A percentile compares a stretch with the other conserved stretches of the same genome.
phyloP scores from a whole-genome alignment of 2,888 invertebrate genomes.

The Polia nebulosa region DNA sequence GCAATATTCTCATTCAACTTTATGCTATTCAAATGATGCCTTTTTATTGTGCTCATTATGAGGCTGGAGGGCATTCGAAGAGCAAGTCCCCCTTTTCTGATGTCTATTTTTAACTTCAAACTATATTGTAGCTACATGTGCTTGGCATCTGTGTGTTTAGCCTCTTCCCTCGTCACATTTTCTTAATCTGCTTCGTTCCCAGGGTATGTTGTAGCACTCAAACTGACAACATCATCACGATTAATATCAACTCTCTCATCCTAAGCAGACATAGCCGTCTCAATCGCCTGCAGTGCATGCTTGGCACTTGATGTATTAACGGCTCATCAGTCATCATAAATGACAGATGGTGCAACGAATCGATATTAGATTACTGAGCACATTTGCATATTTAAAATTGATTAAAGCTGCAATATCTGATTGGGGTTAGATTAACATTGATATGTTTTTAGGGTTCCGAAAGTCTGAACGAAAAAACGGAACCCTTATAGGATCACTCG shows the following conservation, averaged over 20 bases:
- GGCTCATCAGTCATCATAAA: background rate
- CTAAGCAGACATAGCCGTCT: conserved; percentile 21
- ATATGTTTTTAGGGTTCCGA: too few relatives aligned
- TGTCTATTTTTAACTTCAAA: conserved; percentile 3
- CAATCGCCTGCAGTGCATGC: conserved; percentile 7
- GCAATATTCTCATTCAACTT: background rate
- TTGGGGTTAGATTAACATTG: conserved; percentile 2
- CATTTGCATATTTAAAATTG: conserved; percentile 25
- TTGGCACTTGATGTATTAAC: conserved; percentile 4
- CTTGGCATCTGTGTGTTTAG: conserved; percentile 20
- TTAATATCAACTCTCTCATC: background rate
- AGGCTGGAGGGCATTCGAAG: background rate
- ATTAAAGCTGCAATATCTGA: conserved; percentile 25
- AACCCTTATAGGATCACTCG: too few relatives aligned
- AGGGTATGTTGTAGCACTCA: background rate
- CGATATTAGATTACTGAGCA: conserved; percentile 11
- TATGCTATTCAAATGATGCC: background rate
- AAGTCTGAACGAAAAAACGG: too few relatives aligned
- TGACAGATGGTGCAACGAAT: conserved; percentile 31
- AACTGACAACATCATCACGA: background rate
- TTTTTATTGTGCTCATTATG: background rate
- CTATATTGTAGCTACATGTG: background rate
- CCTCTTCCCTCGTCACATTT: background rate
- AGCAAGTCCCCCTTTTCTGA: background rate
- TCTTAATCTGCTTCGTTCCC: conserved; percentile 6